Evolutionary conservation across 2,888 invertebrate species (phyloP).

Genomic region (Drosophila mayaguana): DNA sequence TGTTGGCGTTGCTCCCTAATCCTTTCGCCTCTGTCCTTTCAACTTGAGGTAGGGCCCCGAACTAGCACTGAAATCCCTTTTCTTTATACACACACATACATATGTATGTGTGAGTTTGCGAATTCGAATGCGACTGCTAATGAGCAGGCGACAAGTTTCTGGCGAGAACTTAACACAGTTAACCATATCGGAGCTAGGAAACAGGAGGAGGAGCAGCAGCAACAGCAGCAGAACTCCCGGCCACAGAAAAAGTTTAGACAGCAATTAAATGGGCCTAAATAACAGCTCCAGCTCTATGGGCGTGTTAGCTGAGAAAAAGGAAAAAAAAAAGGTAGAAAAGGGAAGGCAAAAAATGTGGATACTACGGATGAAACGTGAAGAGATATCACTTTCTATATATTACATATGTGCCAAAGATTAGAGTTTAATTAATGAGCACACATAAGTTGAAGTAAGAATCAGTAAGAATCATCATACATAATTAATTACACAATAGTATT

Average conservation of each 20-base stretch:
- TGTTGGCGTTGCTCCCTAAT: conserved; percentile 58
- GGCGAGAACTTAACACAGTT: conserved; percentile 13
- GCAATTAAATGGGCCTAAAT: conserved; percentile 37
- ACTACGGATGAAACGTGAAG: not conserved
- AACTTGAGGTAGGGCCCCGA: conserved; percentile 59
- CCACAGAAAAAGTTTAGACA: conserved; percentile 20
- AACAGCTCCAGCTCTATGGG: conserved; percentile 22
- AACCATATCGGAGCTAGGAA: not conserved
- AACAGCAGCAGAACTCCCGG: conserved; percentile 2
- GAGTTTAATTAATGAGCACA: not conserved
- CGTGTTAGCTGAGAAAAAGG: not conserved
- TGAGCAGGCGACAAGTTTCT: conserved; percentile 62
- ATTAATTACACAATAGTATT: no score
- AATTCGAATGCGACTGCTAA: conserved; percentile 45
- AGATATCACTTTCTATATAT: not conserved
- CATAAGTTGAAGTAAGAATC: no score
- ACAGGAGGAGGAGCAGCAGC: not conserved
- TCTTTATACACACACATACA: not conserved
- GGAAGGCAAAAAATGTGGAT: not conserved
- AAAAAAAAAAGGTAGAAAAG: not conserved
- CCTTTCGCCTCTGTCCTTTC: conserved; percentile 35
- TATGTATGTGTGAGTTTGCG: not conserved
- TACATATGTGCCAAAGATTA: not conserved
- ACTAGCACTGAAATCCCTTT: conserved; percentile 29
- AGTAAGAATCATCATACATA: no score